These are phyloP conservation scores for Stenichneumon culpator DNA, from an alignment of 2,888 invertebrate species.

Conservation along the genomic window DNA sequence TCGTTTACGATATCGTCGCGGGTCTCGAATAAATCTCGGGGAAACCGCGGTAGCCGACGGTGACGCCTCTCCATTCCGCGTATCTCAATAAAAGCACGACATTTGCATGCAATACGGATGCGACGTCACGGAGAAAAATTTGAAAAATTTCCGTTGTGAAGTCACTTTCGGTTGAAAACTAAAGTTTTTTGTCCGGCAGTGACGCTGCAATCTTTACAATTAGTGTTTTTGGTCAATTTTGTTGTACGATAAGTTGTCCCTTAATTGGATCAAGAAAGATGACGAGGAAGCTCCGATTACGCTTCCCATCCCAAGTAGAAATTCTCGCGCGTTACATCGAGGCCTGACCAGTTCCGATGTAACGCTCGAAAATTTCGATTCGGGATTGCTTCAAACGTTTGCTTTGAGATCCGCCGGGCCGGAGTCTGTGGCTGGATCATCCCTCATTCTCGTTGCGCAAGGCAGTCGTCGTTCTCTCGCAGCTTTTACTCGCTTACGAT, in stretches of 20 bases:
- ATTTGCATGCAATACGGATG: background rate
- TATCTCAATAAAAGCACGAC: conserved; percentile 11
- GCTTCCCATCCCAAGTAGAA: background rate
- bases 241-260: background rate
- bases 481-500: background rate
- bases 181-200: background rate
- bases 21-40: background rate
- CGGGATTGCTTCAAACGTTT: background rate
- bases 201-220: background rate
- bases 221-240: background rate
- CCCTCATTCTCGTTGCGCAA: conserved; percentile 28
- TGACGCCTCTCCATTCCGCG: conserved; percentile 3
- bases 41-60: conserved; percentile 2
- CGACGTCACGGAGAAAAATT: background rate
- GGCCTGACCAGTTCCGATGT: too few species aligned
- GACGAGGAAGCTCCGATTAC: background rate
- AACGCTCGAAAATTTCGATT: background rate
- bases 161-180: background rate
- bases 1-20: conserved; percentile 9
- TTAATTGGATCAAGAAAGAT: background rate
- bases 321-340: background rate
- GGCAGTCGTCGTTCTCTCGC: background rate
- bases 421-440: conserved; percentile 19
- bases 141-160: background rate
- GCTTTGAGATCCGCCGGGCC: conserved; percentile 21